phyloP scores from a whole-genome alignment of 2,888 invertebrate genomes.

The Amphimallon solstitiale region DNA sequence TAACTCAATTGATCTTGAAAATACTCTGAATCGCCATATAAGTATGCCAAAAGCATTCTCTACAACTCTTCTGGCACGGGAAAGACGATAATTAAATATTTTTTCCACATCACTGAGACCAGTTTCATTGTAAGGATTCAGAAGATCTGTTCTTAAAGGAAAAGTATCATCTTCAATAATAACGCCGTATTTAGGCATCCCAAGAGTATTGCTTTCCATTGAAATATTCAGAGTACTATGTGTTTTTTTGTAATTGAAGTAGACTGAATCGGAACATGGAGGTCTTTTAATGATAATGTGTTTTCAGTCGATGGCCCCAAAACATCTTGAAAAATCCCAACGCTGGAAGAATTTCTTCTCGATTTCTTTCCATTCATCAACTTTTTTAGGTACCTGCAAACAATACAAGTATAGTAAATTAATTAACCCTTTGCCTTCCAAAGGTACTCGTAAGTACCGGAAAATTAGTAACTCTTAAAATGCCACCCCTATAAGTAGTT shows the following conservation, averaged over 20 bases:
- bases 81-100: conserved; percentile 34
- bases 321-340: conserved; percentile 32
- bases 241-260: conserved; percentile 26
- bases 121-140: conserved; percentile 30
- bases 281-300: conserved; percentile 3
- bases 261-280: conserved; percentile 24
- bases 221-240: conserved; percentile 30
- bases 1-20: conserved; percentile 32
- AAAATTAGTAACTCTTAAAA: too few relatives aligned
- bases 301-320: conserved; percentile 12
- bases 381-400: conserved; percentile 28
- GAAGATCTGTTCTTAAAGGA: conserved; percentile 28
- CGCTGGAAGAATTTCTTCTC: conserved; percentile 17
- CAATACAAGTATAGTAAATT: not conserved
- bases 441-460: too few relatives aligned
- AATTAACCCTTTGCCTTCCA: too few relatives aligned
- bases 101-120: conserved; percentile 12
- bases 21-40: conserved; percentile 27
- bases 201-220: conserved; percentile 24
- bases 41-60: conserved; percentile 37
- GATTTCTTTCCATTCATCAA: conserved; percentile 36
- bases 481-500: too few relatives aligned
- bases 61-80: conserved; percentile 25
- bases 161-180: conserved; percentile 29
- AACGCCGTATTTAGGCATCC: conserved; percentile 12